Conservation (phyloP, 2,888 invertebrate genomes). For the Halocaridina rubra region DNA sequence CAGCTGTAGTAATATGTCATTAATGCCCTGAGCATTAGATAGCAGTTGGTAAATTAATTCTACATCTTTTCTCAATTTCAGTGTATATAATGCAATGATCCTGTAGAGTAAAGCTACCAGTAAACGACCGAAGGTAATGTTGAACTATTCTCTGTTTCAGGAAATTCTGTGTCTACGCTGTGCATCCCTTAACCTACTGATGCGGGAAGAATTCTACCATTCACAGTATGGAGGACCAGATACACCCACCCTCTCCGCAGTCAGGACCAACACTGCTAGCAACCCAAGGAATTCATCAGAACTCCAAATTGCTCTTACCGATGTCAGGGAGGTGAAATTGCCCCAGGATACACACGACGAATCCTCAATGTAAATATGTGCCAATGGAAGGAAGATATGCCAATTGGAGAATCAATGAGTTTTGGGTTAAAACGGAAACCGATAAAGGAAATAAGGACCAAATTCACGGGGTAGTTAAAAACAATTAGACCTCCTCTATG, state of each 20-base stretch:
- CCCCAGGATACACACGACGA: conserved; percentile 19
- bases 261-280: conserved; percentile 24
- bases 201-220: conserved; percentile 94
- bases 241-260: conserved; percentile 57
- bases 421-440: too few relatives aligned
- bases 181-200: conserved; percentile 88
- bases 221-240: conserved; percentile 80
- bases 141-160: conserved; percentile 25
- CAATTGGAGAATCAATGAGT: too few relatives aligned
- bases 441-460: too few relatives aligned
- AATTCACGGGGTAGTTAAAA: too few relatives aligned
- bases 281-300: conserved; percentile 37
- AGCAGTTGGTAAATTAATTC: too few relatives aligned
- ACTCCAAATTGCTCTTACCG: conserved; percentile 15
- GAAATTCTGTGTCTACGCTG: conserved; percentile 74
- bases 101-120: too few relatives aligned
- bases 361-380: not conserved
- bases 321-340: conserved; percentile 14
- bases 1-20: too few relatives aligned
- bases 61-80: too few relatives aligned
- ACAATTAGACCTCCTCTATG: too few relatives aligned
- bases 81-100: too few relatives aligned
- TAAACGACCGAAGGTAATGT: too few relatives aligned
- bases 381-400: not conserved
- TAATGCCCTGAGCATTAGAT: too few relatives aligned